Evolutionary conservation across 2,113 vertebrate species (phyloP).

Genomic region (Rhinopithecus roxellana): DNA sequence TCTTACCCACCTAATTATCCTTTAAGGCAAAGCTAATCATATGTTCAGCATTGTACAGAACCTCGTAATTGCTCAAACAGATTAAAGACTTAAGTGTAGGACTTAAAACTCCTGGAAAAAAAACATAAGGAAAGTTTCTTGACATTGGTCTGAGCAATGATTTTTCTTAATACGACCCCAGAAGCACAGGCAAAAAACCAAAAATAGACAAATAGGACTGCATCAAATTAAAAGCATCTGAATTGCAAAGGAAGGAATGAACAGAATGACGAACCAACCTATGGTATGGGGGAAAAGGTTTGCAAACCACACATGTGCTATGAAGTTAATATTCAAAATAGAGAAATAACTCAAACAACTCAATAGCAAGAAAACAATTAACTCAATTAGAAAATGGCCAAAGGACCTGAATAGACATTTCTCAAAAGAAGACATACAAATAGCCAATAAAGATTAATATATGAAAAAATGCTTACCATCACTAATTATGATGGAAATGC

Average conservation of each 20-base stretch:
- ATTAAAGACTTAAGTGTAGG: neutral
- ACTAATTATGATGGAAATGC: neutral
- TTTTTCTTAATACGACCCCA: neutral
- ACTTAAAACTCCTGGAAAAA: neutral
- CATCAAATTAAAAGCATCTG: neutral
- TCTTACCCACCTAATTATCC: neutral
- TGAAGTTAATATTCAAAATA: neutral
- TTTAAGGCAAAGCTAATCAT: neutral
- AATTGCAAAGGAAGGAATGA: neutral
- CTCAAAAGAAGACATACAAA: neutral
- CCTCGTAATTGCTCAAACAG: neutral
- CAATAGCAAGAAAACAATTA: neutral
- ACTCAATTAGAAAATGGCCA: neutral
- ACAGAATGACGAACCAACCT: neutral
- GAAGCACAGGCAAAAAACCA: neutral
- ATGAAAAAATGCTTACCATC: neutral
- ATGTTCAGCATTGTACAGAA: neutral
- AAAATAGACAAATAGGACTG: neutral
- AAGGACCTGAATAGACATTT: neutral
- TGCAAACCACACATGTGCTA: neutral
- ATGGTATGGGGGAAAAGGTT: neutral
- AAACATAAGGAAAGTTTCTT: neutral
- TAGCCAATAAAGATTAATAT: neutral
- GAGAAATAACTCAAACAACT: neutral
- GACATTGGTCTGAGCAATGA: neutral